Percentiles rank a stretch among this genome's conserved stretches.
phyloP scores from a whole-genome alignment of 2,888 invertebrate species.

The Calephelis perditalis region DNA sequence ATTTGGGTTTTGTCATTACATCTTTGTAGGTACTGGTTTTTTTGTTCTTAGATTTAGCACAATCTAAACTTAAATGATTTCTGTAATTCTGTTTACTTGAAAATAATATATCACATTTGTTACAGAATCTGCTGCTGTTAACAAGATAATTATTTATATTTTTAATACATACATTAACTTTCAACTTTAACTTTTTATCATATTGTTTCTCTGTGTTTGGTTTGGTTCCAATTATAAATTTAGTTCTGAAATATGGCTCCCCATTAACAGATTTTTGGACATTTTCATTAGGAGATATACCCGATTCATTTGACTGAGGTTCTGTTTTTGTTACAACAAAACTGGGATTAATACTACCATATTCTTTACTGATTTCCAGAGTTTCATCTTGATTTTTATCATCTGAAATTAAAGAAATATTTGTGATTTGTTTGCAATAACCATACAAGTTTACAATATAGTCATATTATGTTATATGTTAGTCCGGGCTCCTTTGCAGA shows the following conservation, averaged over 20 bases:
- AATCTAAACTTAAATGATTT: slow-evolving; percentile 35
- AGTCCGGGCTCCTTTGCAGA: no score
- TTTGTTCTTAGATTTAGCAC: not conserved
- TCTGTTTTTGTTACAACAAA: slow-evolving; percentile 5
- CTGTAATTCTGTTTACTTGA: slow-evolving; percentile 33
- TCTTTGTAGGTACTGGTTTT: not conserved
- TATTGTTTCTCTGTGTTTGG: slow-evolving; percentile 30
- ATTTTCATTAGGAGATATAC: not conserved
- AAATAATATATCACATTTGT: slow-evolving; percentile 50
- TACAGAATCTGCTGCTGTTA: slow-evolving; percentile 47
- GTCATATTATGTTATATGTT: no score
- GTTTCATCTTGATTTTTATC: not conserved
- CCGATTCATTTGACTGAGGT: not conserved
- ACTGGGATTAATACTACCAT: slow-evolving; percentile 5
- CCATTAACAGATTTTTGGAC: not conserved
- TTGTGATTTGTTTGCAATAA: not conserved
- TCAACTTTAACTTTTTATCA: slow-evolving; percentile 19
- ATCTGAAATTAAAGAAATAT: slow-evolving; percentile 1
- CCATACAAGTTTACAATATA: not conserved
- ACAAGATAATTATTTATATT: slow-evolving; percentile 42
- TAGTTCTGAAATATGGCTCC: slow-evolving; percentile 33
- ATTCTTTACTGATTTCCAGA: slow-evolving; percentile 1
- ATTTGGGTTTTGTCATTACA: not conserved
- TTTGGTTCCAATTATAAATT: slow-evolving; percentile 49
- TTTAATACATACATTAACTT: slow-evolving; percentile 18